A percentile compares a stretch with the other conserved stretches of the same genome.
Evolutionary conservation across 92 coral and sea anemone genomes (phyloP).

Genomic region (Blastomussa wellsi): DNA sequence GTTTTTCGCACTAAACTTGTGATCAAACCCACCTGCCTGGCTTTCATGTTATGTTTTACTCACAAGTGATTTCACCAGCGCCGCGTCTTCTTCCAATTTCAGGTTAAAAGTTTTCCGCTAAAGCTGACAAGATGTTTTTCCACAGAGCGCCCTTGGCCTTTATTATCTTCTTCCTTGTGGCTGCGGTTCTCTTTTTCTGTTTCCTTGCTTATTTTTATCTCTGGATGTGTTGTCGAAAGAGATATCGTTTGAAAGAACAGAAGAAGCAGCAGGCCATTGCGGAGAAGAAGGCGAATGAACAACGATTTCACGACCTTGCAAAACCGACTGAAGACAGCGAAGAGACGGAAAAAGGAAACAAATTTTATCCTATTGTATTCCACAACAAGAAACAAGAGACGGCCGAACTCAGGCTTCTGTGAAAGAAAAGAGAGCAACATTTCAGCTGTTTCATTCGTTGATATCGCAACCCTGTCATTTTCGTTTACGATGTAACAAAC

Average conservation of each 20-base stretch:
- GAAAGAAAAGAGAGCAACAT: neutral
- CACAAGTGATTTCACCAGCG: neutral
- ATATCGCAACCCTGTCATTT: neutral
- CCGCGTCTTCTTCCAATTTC: neutral
- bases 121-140: constrained; percentile 19
- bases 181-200: constrained; percentile 37
- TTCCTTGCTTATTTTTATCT: constrained; percentile 39
- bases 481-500: neutral
- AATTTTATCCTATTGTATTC: constrained; percentile 38
- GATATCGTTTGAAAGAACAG: constrained; percentile 33
- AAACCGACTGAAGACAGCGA: constrained; percentile 25
- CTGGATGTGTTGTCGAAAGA: constrained; percentile 49
- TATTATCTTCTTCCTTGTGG: constrained; percentile 38
- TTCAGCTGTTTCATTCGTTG: neutral
- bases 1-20: neutral
- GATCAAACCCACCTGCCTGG: constrained; percentile 12
- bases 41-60: neutral
- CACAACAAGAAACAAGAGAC: constrained; percentile 40
- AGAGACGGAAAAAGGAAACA: neutral
- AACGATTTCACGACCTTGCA: constrained; percentile 35
- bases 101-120: neutral
- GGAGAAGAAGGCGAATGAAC: constrained; percentile 29
- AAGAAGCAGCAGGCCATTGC: neutral
- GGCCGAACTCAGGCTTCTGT: constrained; percentile 35
- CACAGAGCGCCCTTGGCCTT: constrained; percentile 44